phyloP scores from a whole-genome alignment of 2,113 vertebrate species.

The Pseudorectes ferrugineus region DNA sequence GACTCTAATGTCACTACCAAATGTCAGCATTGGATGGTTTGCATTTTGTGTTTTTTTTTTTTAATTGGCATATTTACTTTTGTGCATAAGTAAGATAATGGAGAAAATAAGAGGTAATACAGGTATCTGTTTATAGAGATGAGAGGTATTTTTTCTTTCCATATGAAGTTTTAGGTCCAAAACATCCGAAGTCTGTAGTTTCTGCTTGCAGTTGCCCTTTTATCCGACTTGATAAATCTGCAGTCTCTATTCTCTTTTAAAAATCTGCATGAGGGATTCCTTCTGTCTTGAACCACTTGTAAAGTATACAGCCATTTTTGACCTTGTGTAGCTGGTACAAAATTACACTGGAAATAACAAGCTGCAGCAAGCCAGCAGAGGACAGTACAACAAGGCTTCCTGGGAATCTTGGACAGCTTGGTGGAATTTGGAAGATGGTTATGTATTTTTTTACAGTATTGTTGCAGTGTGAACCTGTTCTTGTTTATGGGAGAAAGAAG shows the following conservation, averaged over 20 bases:
- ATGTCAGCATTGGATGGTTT: neutral
- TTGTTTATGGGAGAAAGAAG: constrained; percentile 35
- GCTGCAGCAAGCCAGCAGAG: constrained; percentile 60
- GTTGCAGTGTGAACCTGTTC: constrained; percentile 37
- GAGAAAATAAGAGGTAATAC: constrained; percentile 23
- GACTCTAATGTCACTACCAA: neutral
- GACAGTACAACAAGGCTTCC: constrained; percentile 60
- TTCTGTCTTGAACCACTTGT: constrained; percentile 65
- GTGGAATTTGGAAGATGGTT: constrained; percentile 57
- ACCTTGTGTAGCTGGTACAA: constrained; percentile 61
- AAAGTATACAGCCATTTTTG: constrained; percentile 62
- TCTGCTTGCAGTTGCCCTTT: constrained; percentile 66
- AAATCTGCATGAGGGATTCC: constrained; percentile 67
- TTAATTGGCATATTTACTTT: neutral
- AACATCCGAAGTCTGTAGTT: constrained; percentile 60
- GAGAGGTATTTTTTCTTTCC: constrained; percentile 66
- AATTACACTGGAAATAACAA: constrained; percentile 64
- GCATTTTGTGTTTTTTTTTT: neutral
- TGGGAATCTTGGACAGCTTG: constrained; percentile 59
- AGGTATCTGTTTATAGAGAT: constrained; percentile 35
- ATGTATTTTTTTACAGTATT: constrained; percentile 43
- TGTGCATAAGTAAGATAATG: constrained; percentile 32
- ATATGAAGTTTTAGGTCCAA: constrained; percentile 61
- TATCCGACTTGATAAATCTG: constrained; percentile 60
- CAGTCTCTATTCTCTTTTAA: constrained; percentile 61